phyloP scores from a whole-genome alignment of 2,797 vertebrate species.

The Setipinna tenuifilis region DNA sequence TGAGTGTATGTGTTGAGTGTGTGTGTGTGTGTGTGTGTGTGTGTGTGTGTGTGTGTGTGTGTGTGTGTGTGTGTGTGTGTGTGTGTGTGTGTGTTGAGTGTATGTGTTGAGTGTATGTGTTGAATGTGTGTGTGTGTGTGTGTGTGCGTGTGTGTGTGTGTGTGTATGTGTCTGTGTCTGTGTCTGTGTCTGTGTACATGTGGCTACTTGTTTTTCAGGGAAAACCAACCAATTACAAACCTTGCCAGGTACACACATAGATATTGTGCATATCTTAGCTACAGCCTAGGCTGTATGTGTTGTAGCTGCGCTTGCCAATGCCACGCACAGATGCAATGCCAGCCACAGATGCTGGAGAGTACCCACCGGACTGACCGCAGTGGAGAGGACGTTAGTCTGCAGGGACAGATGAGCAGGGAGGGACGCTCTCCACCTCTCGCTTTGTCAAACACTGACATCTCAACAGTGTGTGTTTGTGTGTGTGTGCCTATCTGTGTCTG shows the following conservation, averaged over 20 bases:
- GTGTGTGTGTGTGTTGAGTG: not conserved
- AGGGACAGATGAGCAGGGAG: not conserved
- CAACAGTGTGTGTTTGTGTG: not conserved
- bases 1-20: too few species aligned
- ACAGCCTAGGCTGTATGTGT: not conserved
- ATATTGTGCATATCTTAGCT: not conserved
- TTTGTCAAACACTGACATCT: not conserved
- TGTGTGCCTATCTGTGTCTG: not conserved
- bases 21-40: not conserved
- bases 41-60: not conserved
- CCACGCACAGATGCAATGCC: too few species aligned
- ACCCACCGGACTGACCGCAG: not conserved
- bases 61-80: not conserved
- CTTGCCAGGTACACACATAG: not conserved
- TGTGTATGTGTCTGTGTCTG: not conserved
- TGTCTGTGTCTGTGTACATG: not conserved
- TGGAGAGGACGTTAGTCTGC: not conserved
- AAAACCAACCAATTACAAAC: not conserved
- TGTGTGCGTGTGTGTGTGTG: not conserved
- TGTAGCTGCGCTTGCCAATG: not conserved
- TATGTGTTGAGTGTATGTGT: not conserved
- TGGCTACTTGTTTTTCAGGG: not conserved
- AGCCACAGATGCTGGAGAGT: not conserved
- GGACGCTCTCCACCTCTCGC: not conserved
- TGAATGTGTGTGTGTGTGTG: not conserved